Conservation (phyloP, 35 echinoderm and acorn worm genomes). For the Ophiothrix spiculata region DNA sequence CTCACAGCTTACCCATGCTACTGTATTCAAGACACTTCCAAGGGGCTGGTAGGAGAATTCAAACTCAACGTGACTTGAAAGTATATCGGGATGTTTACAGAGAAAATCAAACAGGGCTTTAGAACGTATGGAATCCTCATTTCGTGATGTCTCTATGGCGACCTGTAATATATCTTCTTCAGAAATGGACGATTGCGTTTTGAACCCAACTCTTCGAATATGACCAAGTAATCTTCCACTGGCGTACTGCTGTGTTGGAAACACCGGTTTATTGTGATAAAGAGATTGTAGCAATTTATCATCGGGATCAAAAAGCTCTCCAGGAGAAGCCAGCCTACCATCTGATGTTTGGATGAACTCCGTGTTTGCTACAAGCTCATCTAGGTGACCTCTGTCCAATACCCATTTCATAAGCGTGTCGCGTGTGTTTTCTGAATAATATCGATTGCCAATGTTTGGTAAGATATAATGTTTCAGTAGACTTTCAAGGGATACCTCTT, state of each 20-base stretch:
- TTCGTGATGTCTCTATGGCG: not conserved
- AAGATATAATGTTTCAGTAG: not conserved
- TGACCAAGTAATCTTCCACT: not conserved
- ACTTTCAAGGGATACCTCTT: not conserved
- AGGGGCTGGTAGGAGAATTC: not conserved
- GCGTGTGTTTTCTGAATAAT: not conserved
- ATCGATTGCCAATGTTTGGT: not conserved
- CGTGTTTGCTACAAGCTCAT: not conserved
- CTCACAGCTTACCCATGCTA: constrained; percentile 12
- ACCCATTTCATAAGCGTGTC: constrained; percentile 9
- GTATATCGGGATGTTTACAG: not conserved
- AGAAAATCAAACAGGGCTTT: not conserved
- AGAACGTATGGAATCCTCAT: not conserved
- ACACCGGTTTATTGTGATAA: not conserved
- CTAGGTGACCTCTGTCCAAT: not conserved
- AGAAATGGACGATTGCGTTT: not conserved
- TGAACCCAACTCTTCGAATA: not conserved
- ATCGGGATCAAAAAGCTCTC: constrained; percentile 9
- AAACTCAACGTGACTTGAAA: not conserved
- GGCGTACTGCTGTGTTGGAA: not conserved
- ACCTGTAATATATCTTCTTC: not conserved
- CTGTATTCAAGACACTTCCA: not conserved
- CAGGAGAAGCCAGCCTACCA: not conserved
- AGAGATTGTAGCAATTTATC: not conserved
- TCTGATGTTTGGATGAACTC: not conserved